Conservation (phyloP, 2,797 vertebrate species). For the Aphelocoma californica region DNA sequence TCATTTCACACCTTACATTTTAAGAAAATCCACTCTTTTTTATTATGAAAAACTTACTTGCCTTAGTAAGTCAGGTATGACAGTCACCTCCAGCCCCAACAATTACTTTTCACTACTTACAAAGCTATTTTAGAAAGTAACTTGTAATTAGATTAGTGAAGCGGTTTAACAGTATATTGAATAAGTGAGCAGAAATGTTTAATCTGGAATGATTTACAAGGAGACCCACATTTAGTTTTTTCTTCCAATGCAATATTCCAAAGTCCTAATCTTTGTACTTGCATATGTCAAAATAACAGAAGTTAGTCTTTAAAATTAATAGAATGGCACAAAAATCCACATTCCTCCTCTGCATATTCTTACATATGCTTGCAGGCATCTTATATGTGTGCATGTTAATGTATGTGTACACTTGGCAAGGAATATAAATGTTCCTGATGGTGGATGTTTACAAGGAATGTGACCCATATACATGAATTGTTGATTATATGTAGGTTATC, state of each 20-base stretch:
- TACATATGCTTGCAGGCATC: background rate
- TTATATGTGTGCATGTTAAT: background rate
- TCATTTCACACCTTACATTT: background rate
- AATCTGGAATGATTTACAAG: slow-evolving; percentile 73
- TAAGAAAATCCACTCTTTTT: background rate
- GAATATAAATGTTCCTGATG: background rate
- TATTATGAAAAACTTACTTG: slow-evolving; percentile 17
- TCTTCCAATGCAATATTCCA: slow-evolving; percentile 62
- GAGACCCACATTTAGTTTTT: slow-evolving; percentile 73
- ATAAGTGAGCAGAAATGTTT: slow-evolving; percentile 76
- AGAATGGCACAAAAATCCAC: slow-evolving; percentile 30
- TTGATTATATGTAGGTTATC: background rate
- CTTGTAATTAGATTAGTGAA: slow-evolving; percentile 73
- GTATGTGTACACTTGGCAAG: background rate
- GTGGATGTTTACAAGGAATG: background rate
- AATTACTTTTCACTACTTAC: slow-evolving; percentile 56
- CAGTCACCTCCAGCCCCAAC: background rate
- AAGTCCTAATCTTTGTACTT: slow-evolving; percentile 52
- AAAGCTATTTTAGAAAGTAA: slow-evolving; percentile 45
- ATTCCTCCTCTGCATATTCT: slow-evolving; percentile 33
- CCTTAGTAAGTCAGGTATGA: slow-evolving; percentile 9
- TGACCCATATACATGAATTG: background rate
- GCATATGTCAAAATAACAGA: slow-evolving; percentile 12
- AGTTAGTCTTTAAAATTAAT: background rate
- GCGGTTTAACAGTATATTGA: slow-evolving; percentile 66